Evolutionary conservation across 1,140 invertebrate species (phyloP).

Genomic region (Saccostrea cuccullata): DNA sequence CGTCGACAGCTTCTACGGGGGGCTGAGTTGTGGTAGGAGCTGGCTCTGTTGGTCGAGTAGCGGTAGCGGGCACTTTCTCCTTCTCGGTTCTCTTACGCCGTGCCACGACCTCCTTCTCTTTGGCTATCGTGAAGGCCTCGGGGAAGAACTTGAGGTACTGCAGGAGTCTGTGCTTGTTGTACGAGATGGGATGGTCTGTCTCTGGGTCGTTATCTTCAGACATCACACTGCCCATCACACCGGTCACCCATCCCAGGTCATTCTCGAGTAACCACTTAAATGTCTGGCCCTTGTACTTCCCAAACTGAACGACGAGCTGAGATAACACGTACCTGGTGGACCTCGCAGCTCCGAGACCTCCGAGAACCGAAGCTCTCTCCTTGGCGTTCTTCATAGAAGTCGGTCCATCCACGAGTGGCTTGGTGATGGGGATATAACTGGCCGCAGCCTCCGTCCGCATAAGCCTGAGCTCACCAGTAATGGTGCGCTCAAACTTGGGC

Average conservation of each 20-base stretch:
- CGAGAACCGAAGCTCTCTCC: too few relatives aligned
- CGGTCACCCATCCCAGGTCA: neutral
- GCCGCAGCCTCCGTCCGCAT: too few relatives aligned
- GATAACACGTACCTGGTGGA: too few relatives aligned
- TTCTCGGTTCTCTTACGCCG: neutral
- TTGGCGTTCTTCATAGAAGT: too few relatives aligned
- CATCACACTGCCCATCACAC: neutral
- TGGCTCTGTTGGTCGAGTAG: too few relatives aligned
- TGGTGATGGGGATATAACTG: too few relatives aligned
- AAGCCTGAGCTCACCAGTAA: neutral
- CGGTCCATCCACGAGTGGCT: too few relatives aligned
- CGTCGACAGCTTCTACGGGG: neutral
- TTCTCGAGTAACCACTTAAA: conserved; percentile 37
- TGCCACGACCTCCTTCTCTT: neutral
- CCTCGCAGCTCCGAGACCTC: too few relatives aligned
- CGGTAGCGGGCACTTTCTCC: neutral
- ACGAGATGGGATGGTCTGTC: neutral
- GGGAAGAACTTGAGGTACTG: neutral
- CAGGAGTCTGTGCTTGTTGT: neutral
- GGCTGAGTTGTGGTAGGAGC: too few relatives aligned
- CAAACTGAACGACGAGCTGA: neutral
- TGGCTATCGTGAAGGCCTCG: neutral
- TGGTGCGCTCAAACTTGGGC: neutral
- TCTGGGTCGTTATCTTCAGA: neutral
- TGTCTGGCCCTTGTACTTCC: conserved; percentile 25